Base-by-base conservation (phyloP, 2,797 vertebrate genomes). In the Acanthurus leucopareius region DNA sequence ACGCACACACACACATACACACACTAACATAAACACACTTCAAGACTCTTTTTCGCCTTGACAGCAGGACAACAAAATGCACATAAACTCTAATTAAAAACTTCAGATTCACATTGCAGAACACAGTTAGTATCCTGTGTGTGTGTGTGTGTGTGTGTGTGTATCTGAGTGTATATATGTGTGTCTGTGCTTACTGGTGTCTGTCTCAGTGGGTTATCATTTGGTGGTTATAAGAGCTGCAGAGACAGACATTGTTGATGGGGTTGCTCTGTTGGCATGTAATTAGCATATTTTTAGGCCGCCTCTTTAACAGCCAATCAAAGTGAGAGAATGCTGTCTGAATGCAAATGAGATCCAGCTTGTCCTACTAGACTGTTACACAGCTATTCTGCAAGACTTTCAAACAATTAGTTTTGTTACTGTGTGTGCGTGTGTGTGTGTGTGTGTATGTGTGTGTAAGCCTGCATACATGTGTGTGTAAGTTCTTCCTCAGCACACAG, bases 221-320 rank as follows among this genome's bases (percentile, higher is more conserved):
- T 85, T 73, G 70, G 75, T 62, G 56, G 71, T 67, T 76, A 52
- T 45, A 57, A 40, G 28, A 75, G 72, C 77, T 76, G 78, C 52
- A 25, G 45, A 66, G 61, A 67, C 42, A 70, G 63, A 72, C 45
- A 67, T 1, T 73, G 58, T 75, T 28, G 2, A 54, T n/a, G 52
- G 16, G 54, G 19, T 32, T 3, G 53, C 56, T 82, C 75, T 66
- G 25, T 68, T 59, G 69, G 78, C 69, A 68, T 75, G 10, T 75
- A 44, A 87, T 91, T 84, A 89, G 82, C 85, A 92, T 86, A 83
- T 86, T 32, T 70, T 35, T 74, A 59, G 17, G 65, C 66, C 83
- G 82, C 81, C 68, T 70, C 77, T 73, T 73, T 77, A 79, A 80
- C 79, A 84, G 60, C 77, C 77, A 88, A 82, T 89, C 87, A 88